A percentile compares a stretch with the other conserved stretches of the same genome.
Evolutionary conservation across 2,888 invertebrate species (phyloP).

Genomic region (Acanthopleura granulata): DNA sequence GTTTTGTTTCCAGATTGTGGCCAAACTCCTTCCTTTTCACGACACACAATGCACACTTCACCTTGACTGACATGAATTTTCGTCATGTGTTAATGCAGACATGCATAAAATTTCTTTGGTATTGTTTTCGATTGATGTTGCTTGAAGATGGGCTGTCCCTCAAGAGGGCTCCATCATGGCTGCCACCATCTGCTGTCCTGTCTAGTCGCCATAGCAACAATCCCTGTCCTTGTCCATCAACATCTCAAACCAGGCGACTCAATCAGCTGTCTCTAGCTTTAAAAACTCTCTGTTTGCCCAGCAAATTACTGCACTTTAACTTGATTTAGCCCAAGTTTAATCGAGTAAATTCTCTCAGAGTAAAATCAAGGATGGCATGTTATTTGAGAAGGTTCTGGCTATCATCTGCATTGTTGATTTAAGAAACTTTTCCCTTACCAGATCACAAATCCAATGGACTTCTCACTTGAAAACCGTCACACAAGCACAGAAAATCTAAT

Average conservation of each 20-base stretch:
- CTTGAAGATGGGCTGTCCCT: neutral
- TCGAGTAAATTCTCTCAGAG: neutral
- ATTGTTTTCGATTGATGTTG: slow-evolving; percentile 17
- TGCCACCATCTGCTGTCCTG: neutral
- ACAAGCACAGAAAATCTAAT: too few species aligned
- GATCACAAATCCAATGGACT: too few species aligned
- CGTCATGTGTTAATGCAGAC: slow-evolving; percentile 15
- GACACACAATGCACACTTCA: neutral
- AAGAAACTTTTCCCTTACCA: too few species aligned
- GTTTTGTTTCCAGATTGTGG: neutral
- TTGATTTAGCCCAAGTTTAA: slow-evolving; percentile 5
- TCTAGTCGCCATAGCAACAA: neutral
- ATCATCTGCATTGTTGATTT: too few species aligned
- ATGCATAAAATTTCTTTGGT: slow-evolving; percentile 19
- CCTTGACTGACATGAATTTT: slow-evolving; percentile 15
- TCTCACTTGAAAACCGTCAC: too few species aligned
- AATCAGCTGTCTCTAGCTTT: neutral
- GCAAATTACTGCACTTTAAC: neutral
- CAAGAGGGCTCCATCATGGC: neutral
- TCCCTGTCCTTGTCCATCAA: neutral
- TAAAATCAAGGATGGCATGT: neutral
- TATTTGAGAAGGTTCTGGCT: neutral
- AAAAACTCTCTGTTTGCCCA: neutral
- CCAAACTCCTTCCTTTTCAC: neutral
- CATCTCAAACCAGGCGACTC: neutral